Base-by-base conservation (phyloP, 1,140 invertebrate species). In the Leptopilina boulardi region DNA sequence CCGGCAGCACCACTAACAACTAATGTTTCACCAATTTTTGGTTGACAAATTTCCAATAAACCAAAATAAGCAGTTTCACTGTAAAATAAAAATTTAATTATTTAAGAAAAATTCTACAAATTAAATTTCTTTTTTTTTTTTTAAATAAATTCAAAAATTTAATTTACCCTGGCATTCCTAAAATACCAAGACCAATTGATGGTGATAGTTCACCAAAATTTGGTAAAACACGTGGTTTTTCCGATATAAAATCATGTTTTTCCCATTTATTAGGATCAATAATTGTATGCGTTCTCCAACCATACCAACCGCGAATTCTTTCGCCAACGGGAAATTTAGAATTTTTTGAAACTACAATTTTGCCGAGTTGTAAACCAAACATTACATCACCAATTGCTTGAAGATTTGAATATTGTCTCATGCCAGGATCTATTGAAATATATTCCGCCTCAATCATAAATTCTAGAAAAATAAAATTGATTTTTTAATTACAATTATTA, bases 41-140 rank as follows among this genome's bases (percentile, higher is more conserved):
- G 94, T 30, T 94, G 83, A 78, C 94, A 95, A 44, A 95, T 87
- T 78, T 95, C 92, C 15, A 93, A 83, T 13, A 96, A 91, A 0
- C 95, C 95, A 87, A 95, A 95, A 84, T 95, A 95, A 1, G 95
- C 94, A 8, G 94, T 95, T 73, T 93, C 93, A n/a, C 94, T 95
- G 82, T 42, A 89, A 88, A 56, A 78, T 41, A 34, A 71, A 18
- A 56, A 74, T 38, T n/a, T 30, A 38, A 18, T 73, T 56, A 73
- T 15, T 23, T n/a, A n/a, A n/a, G n/a, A n/a, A n/a, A n/a, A n/a
- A n/a, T n/a, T n/a, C n/a, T n/a, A n/a, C n/a, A n/a, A n/a, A n/a
- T n/a, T n/a, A n/a, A n/a, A 73, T 34, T 21, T n/a, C 15, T 41
- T 11, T 47, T 13, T 15, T 42, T 42, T 42, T 11, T 42, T 2